A percentile compares a stretch with the other conserved stretches of the same genome.
phyloP scores from a whole-genome alignment of 2,113 vertebrate species.

The Siniperca knerii region DNA sequence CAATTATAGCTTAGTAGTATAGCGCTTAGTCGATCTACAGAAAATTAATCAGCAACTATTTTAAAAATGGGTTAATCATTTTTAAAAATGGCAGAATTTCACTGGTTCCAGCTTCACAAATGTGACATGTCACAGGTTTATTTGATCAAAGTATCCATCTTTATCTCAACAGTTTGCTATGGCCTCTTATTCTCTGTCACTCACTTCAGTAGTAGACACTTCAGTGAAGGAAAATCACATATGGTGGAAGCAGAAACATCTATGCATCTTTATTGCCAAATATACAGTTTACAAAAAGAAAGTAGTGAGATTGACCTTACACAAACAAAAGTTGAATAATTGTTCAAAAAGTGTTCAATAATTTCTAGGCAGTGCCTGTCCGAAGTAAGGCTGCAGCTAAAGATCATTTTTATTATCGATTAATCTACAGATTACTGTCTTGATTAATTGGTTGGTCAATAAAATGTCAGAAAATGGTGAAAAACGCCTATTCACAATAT shows the following conservation, averaged over 20 bases:
- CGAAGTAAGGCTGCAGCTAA: not conserved
- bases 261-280: not conserved
- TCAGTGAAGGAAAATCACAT: too few species aligned
- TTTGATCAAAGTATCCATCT: too few species aligned
- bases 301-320: not conserved
- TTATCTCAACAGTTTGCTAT: not conserved
- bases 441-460: not conserved
- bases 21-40: not conserved
- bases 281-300: not conserved
- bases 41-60: not conserved
- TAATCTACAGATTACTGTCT: not conserved
- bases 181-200: not conserved
- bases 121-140: too few species aligned
- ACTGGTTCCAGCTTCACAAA: not conserved
- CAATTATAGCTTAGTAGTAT: slow-evolving; percentile 1
- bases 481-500: not conserved
- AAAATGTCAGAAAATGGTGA: too few species aligned
- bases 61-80: not conserved
- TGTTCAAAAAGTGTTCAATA: too few species aligned
- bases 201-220: too few species aligned
- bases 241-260: too few species aligned
- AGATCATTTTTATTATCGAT: not conserved
- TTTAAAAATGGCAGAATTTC: not conserved
- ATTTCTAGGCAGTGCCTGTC: too few species aligned
- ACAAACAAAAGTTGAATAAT: not conserved